A percentile compares a stretch with the other conserved stretches of the same genome.
These are phyloP conservation scores for Manis pentadactyla DNA, from an alignment of 2,797 vertebrate genomes.

Conservation along the genomic window DNA sequence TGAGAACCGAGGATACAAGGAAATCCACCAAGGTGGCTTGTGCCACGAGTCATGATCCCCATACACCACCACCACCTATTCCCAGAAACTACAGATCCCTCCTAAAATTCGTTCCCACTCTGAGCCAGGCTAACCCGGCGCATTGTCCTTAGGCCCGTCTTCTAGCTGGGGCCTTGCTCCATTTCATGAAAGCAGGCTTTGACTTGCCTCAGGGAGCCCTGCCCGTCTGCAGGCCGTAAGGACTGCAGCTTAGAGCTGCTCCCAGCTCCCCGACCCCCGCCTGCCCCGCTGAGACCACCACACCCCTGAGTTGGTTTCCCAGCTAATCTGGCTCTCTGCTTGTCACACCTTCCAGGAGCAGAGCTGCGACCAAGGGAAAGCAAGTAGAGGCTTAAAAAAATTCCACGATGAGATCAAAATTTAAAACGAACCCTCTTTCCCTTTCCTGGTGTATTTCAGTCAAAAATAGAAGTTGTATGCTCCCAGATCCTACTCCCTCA, in stretches of 20 bases:
- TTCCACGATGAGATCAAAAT: background rate
- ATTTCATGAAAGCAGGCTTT: background rate
- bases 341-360: background rate
- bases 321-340: background rate
- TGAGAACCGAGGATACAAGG: background rate
- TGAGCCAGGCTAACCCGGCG: background rate
- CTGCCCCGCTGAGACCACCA: background rate
- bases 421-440: background rate
- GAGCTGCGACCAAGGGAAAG: background rate
- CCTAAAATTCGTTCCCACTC: background rate
- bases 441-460: background rate
- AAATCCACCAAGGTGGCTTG: background rate
- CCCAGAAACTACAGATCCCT: background rate
- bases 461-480: background rate
- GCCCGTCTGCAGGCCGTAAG: background rate
- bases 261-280: rapidly evolving
- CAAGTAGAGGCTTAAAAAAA: background rate
- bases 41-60: rapidly evolving
- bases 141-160: background rate
- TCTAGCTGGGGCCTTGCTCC: background rate
- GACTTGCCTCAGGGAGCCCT: background rate
- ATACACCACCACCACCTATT: background rate
- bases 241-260: no score
- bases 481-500: background rate
- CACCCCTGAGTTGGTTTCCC: background rate